These are phyloP conservation scores for Tachysurus vachellii DNA, from an alignment of 2,113 vertebrate species.

Conservation along the genomic window DNA sequence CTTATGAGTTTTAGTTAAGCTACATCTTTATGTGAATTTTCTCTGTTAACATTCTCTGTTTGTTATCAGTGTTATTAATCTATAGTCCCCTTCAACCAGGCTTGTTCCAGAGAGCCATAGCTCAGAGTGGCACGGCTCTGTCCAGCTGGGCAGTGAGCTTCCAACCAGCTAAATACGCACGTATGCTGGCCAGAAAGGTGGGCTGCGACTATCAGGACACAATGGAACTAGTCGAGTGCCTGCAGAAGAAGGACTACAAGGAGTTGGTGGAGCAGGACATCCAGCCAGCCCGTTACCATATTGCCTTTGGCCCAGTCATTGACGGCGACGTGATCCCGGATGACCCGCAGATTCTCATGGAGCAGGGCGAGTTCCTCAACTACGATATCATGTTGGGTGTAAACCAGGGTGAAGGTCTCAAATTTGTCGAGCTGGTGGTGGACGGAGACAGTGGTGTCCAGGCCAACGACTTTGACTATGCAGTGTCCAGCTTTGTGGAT, in stretches of 20 bases:
- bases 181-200: conserved; percentile 94
- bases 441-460: conserved; percentile 97
- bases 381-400: conserved; percentile 99
- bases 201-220: conserved; percentile 96
- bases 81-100: conserved; percentile 72
- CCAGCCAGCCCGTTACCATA: conserved; percentile 96
- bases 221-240: conserved; percentile 90
- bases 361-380: conserved; percentile 99
- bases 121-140: conserved; percentile 95
- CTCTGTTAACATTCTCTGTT: not conserved
- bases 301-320: conserved; percentile 98
- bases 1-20: not conserved
- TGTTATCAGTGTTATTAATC: not conserved
- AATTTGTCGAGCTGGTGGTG: conserved; percentile 98
- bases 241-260: conserved; percentile 96
- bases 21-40: not conserved
- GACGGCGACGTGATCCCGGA: conserved; percentile 98
- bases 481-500: conserved; percentile 98
- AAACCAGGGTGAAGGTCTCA: conserved; percentile 95
- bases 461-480: conserved; percentile 97
- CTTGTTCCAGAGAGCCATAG: conserved; percentile 97
- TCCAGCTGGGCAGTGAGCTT: conserved; percentile 99
- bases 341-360: conserved; percentile 98
- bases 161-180: conserved; percentile 94
- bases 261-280: conserved; percentile 99